phyloP scores from a whole-genome alignment of 2,113 vertebrate species.

The Tychaedon coryphoeus region DNA sequence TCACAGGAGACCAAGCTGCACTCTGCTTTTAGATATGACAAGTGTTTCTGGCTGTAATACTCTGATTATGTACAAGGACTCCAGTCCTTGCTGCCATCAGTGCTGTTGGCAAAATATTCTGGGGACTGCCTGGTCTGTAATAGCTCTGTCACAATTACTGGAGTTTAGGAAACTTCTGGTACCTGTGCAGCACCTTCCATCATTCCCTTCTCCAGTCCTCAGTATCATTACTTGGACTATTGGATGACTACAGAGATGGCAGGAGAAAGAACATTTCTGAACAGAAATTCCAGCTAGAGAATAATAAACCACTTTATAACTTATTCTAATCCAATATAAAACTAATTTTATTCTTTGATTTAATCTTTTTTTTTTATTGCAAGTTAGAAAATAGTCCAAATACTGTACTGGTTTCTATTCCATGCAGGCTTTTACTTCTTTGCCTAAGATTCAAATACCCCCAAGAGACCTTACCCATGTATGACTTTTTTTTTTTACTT shows the following conservation, averaged over 20 bases:
- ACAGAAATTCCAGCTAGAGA: neutral
- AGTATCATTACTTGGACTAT: neutral
- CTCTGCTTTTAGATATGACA: neutral
- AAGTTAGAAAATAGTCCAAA: neutral
- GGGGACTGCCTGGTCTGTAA: neutral
- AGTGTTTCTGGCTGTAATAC: neutral
- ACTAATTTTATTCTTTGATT: neutral
- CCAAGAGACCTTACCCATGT: neutral
- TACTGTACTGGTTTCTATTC: neutral
- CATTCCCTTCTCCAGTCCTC: neutral
- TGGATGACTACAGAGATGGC: neutral
- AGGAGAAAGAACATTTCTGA: neutral
- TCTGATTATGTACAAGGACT: neutral
- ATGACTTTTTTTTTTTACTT: neutral
- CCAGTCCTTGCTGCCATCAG: neutral
- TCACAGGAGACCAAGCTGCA: neutral
- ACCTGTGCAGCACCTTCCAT: rapidly evolving
- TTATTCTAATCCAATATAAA: neutral
- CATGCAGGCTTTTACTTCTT: neutral
- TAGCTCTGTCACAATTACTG: neutral
- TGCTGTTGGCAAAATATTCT: neutral
- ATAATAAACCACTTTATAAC: neutral
- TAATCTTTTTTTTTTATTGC: neutral
- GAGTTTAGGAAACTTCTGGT: neutral
- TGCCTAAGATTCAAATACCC: neutral